Percentiles rank a stretch among this genome's conserved stretches.
phyloP scores from a whole-genome alignment of 2,888 invertebrate species.

The Theretra japonica region DNA sequence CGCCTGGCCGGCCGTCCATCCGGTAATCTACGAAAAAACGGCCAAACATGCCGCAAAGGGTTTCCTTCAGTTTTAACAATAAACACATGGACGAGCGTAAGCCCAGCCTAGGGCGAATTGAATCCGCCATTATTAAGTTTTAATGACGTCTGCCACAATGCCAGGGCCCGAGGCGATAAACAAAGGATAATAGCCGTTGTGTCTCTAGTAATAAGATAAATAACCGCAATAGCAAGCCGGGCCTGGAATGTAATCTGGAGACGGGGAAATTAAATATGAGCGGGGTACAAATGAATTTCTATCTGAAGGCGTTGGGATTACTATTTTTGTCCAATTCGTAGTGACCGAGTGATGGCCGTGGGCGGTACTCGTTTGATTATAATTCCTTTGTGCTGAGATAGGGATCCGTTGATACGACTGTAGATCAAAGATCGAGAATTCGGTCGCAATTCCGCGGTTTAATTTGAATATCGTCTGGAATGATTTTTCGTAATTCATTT shows the following conservation, averaged over 20 bases:
- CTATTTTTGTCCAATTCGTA: conserved; percentile 5
- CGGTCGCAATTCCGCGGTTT: neutral
- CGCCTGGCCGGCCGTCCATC: conserved; percentile 33
- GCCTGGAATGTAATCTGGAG: conserved; percentile 55
- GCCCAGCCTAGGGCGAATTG: conserved; percentile 61
- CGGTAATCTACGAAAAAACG: conserved; percentile 44
- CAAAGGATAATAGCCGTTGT: conserved; percentile 73
- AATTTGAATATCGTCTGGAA: neutral
- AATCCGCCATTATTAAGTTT: conserved; percentile 78
- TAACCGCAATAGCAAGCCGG: conserved; percentile 58
- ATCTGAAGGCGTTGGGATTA: conserved; percentile 3
- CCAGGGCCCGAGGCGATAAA: conserved; percentile 63
- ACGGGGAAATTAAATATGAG: conserved; percentile 61
- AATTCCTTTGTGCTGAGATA: conserved; percentile 6
- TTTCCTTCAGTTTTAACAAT: conserved; percentile 52
- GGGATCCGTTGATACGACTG: neutral
- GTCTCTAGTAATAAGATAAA: conserved; percentile 70
- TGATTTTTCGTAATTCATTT: no score
- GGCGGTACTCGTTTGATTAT: neutral
- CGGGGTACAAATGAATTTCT: conserved; percentile 50
- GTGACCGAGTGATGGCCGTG: neutral
- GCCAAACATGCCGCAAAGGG: conserved; percentile 47
- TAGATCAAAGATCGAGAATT: neutral
- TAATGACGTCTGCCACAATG: conserved; percentile 74
- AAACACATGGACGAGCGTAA: conserved; percentile 57